These are phyloP conservation scores for Macroramphosus scolopax DNA, from an alignment of 2,797 vertebrate species.

Conservation along the genomic window DNA sequence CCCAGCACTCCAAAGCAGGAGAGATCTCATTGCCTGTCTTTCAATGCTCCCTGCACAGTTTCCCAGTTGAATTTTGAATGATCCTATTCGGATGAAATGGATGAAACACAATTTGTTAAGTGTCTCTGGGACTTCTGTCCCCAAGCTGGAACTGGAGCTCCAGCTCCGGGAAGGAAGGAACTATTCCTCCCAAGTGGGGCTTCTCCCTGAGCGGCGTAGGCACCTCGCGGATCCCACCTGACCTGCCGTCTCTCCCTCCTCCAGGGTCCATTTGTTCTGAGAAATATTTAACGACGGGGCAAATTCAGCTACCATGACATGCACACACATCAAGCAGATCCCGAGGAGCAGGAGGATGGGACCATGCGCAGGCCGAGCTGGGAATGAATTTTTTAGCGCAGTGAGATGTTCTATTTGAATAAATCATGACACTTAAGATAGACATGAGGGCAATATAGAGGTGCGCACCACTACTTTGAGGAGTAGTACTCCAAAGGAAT, in stretches of 20 bases:
- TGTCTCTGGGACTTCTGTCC: constrained; percentile 78
- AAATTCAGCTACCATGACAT: constrained; percentile 79
- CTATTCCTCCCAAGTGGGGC: constrained; percentile 64
- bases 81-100: constrained; percentile 73
- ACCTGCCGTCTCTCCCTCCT: constrained; percentile 63
- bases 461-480: constrained; percentile 54
- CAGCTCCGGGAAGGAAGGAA: constrained; percentile 31
- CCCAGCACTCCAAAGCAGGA: constrained; percentile 5
- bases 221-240: constrained; percentile 37
- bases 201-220: constrained; percentile 50
- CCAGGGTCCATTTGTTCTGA: constrained; percentile 83
- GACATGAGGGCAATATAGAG: constrained; percentile 73
- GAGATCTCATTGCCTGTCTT: constrained; percentile 43
- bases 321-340: constrained; percentile 59
- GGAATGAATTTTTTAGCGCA: constrained; percentile 84
- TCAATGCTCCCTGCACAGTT: constrained; percentile 28
- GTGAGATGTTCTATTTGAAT: constrained; percentile 84
- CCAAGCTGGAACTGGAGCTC: constrained; percentile 64
- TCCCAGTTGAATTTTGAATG: constrained; percentile 76
- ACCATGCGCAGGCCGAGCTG: constrained; percentile 68
- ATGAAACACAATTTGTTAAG: constrained; percentile 74
- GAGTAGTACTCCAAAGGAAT: constrained; percentile 56
- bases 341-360: constrained; percentile 61
- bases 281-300: constrained; percentile 82
- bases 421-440: constrained; percentile 84